Conservation (phyloP, 2,113 vertebrate species). For the Toxostoma redivivum region DNA sequence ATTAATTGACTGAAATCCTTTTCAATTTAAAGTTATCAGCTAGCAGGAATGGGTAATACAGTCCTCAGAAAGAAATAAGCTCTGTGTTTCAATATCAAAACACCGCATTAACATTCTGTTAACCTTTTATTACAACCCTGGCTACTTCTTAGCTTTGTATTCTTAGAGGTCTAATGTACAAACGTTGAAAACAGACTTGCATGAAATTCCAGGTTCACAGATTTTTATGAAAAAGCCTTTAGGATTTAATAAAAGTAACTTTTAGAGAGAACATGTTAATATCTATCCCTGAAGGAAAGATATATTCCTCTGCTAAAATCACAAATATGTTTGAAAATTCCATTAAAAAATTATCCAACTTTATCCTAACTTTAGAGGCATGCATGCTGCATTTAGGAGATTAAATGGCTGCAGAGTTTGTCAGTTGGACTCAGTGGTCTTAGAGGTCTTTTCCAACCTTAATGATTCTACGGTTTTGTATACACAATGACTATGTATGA, state of each 20-base stretch:
- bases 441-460: neutral
- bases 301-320: neutral
- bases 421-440: neutral
- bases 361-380: neutral
- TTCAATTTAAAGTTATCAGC: neutral
- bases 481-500: neutral
- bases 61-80: neutral
- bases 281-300: neutral
- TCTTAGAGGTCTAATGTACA: neutral
- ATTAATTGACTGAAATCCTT: neutral
- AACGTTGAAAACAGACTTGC: neutral
- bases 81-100: neutral
- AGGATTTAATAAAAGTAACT: neutral
- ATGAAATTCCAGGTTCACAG: neutral
- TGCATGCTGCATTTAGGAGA: neutral
- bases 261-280: neutral
- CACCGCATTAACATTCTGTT: neutral
- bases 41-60: neutral
- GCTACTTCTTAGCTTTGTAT: neutral
- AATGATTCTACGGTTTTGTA: neutral
- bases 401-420: neutral
- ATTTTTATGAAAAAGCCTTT: neutral
- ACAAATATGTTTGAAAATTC: neutral
- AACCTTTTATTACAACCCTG: neutral
- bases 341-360: neutral